Evolutionary conservation across 2,113 vertebrate genomes (phyloP).

Genomic region (Rhombomys opimus): DNA sequence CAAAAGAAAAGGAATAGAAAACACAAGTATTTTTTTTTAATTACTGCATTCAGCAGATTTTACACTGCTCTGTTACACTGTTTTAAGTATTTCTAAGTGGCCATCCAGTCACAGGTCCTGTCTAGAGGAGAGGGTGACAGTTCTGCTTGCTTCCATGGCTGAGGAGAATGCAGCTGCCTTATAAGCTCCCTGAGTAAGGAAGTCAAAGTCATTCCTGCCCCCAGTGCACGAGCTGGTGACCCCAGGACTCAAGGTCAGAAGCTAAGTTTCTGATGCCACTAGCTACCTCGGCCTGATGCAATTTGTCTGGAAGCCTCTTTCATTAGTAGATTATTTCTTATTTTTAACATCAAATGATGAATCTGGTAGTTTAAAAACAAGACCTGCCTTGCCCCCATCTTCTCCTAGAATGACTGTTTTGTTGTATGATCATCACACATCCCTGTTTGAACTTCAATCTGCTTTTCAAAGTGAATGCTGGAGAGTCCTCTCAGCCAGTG

Average conservation of each 20-base stretch:
- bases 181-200: not conserved
- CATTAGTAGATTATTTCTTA: not conserved
- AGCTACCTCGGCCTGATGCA: not conserved
- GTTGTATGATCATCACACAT: not conserved
- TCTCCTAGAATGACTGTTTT: not conserved
- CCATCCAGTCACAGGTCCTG: not conserved
- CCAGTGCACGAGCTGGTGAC: fast-evolving
- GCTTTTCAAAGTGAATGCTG: not conserved
- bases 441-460: not conserved
- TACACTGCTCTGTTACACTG: not conserved
- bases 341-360: not conserved
- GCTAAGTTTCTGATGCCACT: not conserved
- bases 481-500: not conserved
- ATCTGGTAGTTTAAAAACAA: not conserved
- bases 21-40: not conserved
- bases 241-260: not conserved
- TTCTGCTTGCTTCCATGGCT: fast-evolving
- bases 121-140: fast-evolving
- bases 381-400: not conserved
- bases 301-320: not conserved
- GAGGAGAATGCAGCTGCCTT: fast-evolving
- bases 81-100: not conserved
- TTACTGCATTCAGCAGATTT: not conserved
- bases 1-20: not conserved
- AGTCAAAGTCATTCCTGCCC: fast-evolving